Conservation (phyloP, 1,140 invertebrate genomes). For the Frieseomelitta varia region DNA sequence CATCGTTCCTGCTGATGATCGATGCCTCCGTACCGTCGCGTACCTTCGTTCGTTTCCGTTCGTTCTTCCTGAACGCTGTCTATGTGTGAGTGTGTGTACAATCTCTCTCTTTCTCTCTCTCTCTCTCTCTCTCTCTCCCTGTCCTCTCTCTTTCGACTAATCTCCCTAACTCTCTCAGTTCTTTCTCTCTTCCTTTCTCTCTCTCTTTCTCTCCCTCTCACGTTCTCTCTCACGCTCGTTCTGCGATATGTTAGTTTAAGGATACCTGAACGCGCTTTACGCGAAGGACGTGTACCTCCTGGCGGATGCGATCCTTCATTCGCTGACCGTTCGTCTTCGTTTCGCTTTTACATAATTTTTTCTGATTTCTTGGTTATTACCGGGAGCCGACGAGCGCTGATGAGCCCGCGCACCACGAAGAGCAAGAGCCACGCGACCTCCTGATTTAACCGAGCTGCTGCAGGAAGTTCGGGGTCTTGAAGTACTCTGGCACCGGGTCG, state of each 20-base stretch:
- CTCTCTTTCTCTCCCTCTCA: slow-evolving; percentile 13
- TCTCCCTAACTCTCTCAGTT: slow-evolving; percentile 21
- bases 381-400: slow-evolving; percentile 64
- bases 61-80: slow-evolving; percentile 23
- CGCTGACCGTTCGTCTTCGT: slow-evolving; percentile 57
- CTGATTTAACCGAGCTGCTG: slow-evolving; percentile 96
- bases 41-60: slow-evolving; percentile 8
- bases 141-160: background rate
- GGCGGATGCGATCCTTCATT: slow-evolving; percentile 65
- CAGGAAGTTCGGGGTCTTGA: slow-evolving; percentile 99
- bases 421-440: slow-evolving; percentile 72
- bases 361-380: slow-evolving; percentile 43
- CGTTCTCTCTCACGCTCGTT: slow-evolving; percentile 65
- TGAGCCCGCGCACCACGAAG: slow-evolving; percentile 71
- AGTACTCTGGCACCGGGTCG: slow-evolving; percentile 99
- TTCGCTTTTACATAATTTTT: slow-evolving; percentile 10
- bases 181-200: background rate
- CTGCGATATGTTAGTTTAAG: slow-evolving; percentile 73
- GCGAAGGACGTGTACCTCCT: slow-evolving; percentile 66
- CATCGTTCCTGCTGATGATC: slow-evolving; percentile 47
- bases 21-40: slow-evolving; percentile 41
- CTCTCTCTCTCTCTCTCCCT: slow-evolving; percentile 7
- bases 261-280: slow-evolving; percentile 72
- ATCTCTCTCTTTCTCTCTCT: background rate
- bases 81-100: slow-evolving; percentile 3